phyloP scores from a whole-genome alignment of 2,888 invertebrate species.

The Thera britannica region DNA sequence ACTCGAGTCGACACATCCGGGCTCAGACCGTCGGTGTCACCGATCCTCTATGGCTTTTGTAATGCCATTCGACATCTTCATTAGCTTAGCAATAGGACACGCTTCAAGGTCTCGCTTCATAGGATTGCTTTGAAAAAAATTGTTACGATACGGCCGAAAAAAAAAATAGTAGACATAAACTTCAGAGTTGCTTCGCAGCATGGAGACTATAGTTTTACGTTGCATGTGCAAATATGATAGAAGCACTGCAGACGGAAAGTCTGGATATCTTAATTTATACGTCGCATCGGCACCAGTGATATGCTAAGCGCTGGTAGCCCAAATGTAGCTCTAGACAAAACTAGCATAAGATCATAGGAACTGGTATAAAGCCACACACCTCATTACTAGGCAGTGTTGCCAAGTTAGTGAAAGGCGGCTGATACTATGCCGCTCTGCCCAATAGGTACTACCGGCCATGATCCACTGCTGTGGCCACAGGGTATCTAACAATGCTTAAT shows the following conservation, averaged over 20 bases:
- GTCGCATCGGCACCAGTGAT: too few species aligned
- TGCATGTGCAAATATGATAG: too few species aligned
- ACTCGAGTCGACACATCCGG: slow-evolving; percentile 10
- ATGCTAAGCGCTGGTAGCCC: too few species aligned
- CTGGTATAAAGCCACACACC: slow-evolving; percentile 3
- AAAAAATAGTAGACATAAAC: too few species aligned
- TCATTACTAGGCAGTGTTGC: slow-evolving; percentile 13
- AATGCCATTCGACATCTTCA: not conserved
- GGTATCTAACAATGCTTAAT: not conserved
- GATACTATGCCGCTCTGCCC: slow-evolving; percentile 9
- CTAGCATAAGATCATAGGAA: too few species aligned
- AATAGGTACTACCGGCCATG: slow-evolving; percentile 15
- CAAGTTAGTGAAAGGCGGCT: slow-evolving; percentile 15
- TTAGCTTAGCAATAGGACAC: not conserved
- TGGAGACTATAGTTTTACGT: too few species aligned
- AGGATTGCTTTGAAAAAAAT: not conserved
- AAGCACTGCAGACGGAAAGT: too few species aligned
- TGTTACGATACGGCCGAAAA: not conserved
- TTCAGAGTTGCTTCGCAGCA: too few species aligned
- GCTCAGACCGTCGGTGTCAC: slow-evolving; percentile 16
- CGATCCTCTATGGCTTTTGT: not conserved
- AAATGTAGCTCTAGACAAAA: too few species aligned
- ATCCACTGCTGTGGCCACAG: slow-evolving; percentile 8
- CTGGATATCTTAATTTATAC: too few species aligned
- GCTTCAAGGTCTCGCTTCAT: not conserved